phyloP scores from a whole-genome alignment of 2,113 vertebrate genomes.

The Hiodon alosoides region DNA sequence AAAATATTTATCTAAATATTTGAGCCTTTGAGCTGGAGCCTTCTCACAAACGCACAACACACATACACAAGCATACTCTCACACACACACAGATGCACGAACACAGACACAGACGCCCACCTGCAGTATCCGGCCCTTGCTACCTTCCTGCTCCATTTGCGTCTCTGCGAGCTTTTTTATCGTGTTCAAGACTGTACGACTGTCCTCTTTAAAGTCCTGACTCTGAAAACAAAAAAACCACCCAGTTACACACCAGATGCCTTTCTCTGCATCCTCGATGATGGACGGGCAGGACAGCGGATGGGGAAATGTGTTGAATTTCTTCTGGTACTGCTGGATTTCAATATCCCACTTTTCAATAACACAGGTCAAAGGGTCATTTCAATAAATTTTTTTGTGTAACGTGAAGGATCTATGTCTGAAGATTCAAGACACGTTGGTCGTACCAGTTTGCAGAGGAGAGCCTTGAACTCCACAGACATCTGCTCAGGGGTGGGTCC shows the following conservation, averaged over 20 bases:
- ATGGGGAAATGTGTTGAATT: too few relatives aligned
- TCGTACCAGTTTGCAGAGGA: slow-evolving; percentile 64
- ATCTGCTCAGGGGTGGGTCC: slow-evolving; percentile 60
- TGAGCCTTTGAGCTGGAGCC: not conserved
- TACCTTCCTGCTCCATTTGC: slow-evolving; percentile 29
- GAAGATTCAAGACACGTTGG: too few relatives aligned
- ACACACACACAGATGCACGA: not conserved
- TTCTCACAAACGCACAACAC: slow-evolving; percentile 1
- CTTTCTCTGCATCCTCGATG: not conserved
- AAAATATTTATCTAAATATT: not conserved
- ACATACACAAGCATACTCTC: not conserved
- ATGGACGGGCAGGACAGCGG: too few relatives aligned
- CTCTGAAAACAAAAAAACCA: slow-evolving; percentile 42
- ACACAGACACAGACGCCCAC: slow-evolving; percentile 48
- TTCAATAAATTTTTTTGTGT: not conserved
- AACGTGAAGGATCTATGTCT: not conserved
- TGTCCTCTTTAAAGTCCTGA: slow-evolving; percentile 56
- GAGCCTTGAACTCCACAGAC: slow-evolving; percentile 58
- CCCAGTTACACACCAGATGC: not conserved
- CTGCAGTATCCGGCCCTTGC: slow-evolving; percentile 46
- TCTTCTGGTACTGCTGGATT: too few relatives aligned
- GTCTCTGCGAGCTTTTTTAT: slow-evolving; percentile 43
- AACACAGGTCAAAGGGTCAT: not conserved
- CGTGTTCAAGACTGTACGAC: slow-evolving; percentile 36
- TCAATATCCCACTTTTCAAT: too few relatives aligned